Base-by-base conservation (phyloP, 2,888 invertebrate genomes). In the Ennomos erosarius region DNA sequence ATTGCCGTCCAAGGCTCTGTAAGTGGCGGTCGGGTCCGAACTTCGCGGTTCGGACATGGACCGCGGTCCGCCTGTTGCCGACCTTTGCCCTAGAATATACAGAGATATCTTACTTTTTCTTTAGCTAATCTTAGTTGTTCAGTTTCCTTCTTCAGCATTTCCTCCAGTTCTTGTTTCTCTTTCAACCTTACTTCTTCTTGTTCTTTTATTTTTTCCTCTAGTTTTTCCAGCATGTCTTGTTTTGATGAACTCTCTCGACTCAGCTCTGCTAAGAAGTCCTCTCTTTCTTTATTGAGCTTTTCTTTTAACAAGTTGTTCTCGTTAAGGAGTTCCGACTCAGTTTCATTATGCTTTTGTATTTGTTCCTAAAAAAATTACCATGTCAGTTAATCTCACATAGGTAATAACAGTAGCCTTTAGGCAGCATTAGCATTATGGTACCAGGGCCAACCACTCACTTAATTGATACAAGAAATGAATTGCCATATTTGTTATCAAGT, bases 161-260 rank as follows among this genome's bases (percentile, higher is more conserved):
- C 73, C 76, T 90, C 75, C 65, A 92, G 66, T 67, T 87, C 80
- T 45, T 86, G 77, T 71, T 85, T 90, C 74, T 93, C 93, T 36
- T 81, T 87, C 9, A 87, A 67, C 62, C 90, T 82, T 16, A 87
- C 75, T 52, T 93, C 89, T 59, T 89, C 90, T 73, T 93, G 93
- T 61, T 89, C 89, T n/a, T 74, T 76, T 56, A 93, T 90, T 52
- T 92, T 87, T 3, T 77, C 79, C 63, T 93, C 88, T 47, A 94
- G 82, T 51, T 92, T 92, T 40, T 88, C 83, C 46, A 94, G 67
- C 60, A 91, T 82, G 58, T 90, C 90, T 65, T 94, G 88, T 81
- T 93, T 94, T 1, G 93, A 93, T 10, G 88, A 79, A 68, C 81
- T 93, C 62, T 94, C 94, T 61, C 90, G 80, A 34, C 82, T 85